phyloP scores from a whole-genome alignment of 2,888 invertebrate species.

The Cryptophagus acutangulus region DNA sequence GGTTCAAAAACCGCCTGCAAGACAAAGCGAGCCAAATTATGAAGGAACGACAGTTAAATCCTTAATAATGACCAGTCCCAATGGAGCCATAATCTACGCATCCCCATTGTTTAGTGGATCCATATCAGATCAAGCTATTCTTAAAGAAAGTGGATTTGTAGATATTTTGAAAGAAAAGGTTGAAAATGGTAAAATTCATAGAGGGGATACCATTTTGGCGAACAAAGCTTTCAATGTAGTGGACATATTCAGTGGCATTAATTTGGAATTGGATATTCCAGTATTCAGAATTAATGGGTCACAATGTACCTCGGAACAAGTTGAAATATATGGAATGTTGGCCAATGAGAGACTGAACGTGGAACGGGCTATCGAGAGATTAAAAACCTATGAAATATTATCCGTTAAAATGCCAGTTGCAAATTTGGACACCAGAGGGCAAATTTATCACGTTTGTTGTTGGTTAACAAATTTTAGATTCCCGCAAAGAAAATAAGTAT shows the following conservation, averaged over 20 bases:
- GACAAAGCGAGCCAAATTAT: constrained; percentile 19
- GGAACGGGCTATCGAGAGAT: constrained; percentile 20
- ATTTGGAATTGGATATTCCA: constrained; percentile 17
- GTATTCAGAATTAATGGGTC: neutral
- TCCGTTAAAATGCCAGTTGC: constrained; percentile 12
- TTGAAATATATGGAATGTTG: constrained; percentile 14
- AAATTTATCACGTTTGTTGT: neutral
- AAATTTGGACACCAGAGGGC: constrained; percentile 1
- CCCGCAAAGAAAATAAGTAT: neutral
- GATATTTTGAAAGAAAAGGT: constrained; percentile 10
- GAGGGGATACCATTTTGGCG: constrained; percentile 19
- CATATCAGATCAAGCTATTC: constrained; percentile 20
- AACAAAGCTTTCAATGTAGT: constrained; percentile 25
- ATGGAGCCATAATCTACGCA: constrained; percentile 20
- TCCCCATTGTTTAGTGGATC: constrained; percentile 19
- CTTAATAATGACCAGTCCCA: constrained; percentile 20
- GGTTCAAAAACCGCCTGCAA: constrained; percentile 18
- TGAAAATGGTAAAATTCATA: too few species aligned
- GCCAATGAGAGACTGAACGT: constrained; percentile 22
- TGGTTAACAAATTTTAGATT: neutral
- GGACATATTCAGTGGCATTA: constrained; percentile 13
- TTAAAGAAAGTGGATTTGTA: constrained; percentile 15
- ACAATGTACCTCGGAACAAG: constrained; percentile 14
- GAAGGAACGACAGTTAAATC: constrained; percentile 21
- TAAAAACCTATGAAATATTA: constrained; percentile 21